A percentile compares a stretch with the other conserved stretches of the same genome.
These are phyloP conservation scores for Pterobdella sp. DNA, from an alignment of 2,888 invertebrate species.

Conservation along the genomic window DNA sequence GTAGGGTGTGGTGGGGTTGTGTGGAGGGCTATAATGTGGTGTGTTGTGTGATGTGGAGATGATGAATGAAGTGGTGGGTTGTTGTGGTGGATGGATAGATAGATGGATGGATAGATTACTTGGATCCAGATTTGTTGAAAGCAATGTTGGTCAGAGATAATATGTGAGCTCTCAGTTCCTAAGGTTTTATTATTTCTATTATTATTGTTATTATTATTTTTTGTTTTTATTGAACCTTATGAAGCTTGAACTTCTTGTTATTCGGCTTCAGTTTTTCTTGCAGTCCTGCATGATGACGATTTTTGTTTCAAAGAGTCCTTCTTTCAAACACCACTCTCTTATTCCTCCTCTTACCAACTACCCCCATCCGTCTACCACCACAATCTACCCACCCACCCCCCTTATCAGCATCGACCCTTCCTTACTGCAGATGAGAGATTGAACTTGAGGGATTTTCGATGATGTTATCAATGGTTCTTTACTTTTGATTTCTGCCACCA, in stretches of 20 bases:
- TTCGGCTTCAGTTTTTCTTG: slow-evolving; percentile 49
- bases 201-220: neutral
- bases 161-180: slow-evolving; percentile 51
- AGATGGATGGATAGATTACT: slow-evolving; percentile 44
- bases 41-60: neutral
- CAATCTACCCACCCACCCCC: no score
- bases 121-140: slow-evolving; percentile 52
- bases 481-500: slow-evolving; percentile 49
- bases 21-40: neutral
- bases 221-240: slow-evolving; percentile 42
- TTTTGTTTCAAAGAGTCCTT: no score
- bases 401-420: no score
- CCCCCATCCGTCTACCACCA: no score
- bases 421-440: slow-evolving; percentile 48
- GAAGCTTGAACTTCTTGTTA: slow-evolving; percentile 49
- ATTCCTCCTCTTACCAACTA: no score
- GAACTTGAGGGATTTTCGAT: slow-evolving; percentile 49
- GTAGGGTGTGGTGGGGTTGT: neutral
- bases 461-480: slow-evolving; percentile 50
- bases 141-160: slow-evolving; percentile 52
- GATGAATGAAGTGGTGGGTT: neutral
- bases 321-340: no score
- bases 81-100: no score
- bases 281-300: slow-evolving; percentile 39
- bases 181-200: slow-evolving; percentile 21